A percentile compares a stretch with the other conserved stretches of the same genome.
Conservation (phyloP, 2,888 invertebrate genomes). For the Lasioglossum vierecki region DNA sequence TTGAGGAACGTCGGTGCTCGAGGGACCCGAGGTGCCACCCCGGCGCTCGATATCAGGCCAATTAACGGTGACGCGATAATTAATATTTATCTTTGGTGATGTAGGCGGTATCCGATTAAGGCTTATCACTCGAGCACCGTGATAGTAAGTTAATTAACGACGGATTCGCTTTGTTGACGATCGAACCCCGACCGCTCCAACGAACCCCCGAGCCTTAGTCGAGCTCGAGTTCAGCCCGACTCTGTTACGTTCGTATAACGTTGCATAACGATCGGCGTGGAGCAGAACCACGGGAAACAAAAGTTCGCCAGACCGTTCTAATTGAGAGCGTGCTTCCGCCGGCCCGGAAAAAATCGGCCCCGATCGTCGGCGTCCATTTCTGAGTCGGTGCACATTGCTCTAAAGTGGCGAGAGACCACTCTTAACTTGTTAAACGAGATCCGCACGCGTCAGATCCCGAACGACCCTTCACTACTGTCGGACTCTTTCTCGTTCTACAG, state of each 20-base stretch:
- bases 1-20: neutral
- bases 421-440: slow-evolving; percentile 33
- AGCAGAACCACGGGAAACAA: slow-evolving; percentile 1
- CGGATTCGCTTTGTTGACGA: slow-evolving; percentile 27
- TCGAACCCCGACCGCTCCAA: slow-evolving; percentile 13
- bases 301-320: slow-evolving; percentile 7
- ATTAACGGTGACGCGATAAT: slow-evolving; percentile 45
- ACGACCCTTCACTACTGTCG: slow-evolving; percentile 41
- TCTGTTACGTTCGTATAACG: slow-evolving; percentile 3
- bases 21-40: neutral
- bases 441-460: slow-evolving; percentile 45
- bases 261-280: neutral
- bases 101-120: slow-evolving; percentile 15
- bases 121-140: slow-evolving; percentile 5
- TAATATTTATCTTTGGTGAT: slow-evolving; percentile 32
- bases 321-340: slow-evolving; percentile 27
- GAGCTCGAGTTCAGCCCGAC: neutral
- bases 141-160: slow-evolving; percentile 39
- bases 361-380: slow-evolving; percentile 17
- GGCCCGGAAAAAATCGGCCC: slow-evolving; percentile 28
- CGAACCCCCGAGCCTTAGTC: neutral
- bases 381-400: slow-evolving; percentile 18
- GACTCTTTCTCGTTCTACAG: slow-evolving; percentile 18
- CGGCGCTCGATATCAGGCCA: neutral
- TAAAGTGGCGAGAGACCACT: slow-evolving; percentile 14